A percentile compares a stretch with the other conserved stretches of the same genome.
phyloP scores from a whole-genome alignment of 2,797 vertebrate genomes.

The Pangasius djambal region DNA sequence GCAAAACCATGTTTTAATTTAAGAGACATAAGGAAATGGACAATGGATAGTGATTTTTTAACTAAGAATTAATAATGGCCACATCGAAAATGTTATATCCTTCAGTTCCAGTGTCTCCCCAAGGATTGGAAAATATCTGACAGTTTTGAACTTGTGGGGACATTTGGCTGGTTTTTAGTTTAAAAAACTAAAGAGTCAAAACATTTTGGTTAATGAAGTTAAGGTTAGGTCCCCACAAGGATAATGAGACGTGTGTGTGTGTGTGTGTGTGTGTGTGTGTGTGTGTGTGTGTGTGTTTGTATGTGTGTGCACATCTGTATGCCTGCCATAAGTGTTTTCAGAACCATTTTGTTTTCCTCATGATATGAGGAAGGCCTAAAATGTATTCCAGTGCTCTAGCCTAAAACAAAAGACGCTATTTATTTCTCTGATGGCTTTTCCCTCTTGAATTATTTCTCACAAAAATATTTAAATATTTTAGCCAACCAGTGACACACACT shows the following conservation, averaged over 20 bases:
- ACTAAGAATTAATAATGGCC: neutral
- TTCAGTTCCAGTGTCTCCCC: neutral
- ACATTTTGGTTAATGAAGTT: neutral
- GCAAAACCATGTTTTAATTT: neutral
- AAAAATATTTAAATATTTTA: slow-evolving; percentile 74
- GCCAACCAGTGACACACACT: slow-evolving; percentile 65
- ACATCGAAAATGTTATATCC: neutral
- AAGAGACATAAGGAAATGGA: neutral
- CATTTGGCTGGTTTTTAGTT: neutral
- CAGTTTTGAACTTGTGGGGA: neutral
- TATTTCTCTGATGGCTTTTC: slow-evolving; percentile 46
- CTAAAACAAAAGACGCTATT: slow-evolving; percentile 60
- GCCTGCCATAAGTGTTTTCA: slow-evolving; percentile 31
- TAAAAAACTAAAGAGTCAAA: neutral
- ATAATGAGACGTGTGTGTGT: neutral
- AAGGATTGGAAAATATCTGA: neutral
- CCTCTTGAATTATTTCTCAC: slow-evolving; percentile 65
- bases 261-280: neutral
- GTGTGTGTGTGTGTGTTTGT: neutral
- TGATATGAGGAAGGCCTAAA: slow-evolving; percentile 39
- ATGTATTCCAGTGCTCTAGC: slow-evolving; percentile 63
- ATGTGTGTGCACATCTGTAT: neutral
- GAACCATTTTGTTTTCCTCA: slow-evolving; percentile 29
- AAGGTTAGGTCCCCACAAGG: neutral
- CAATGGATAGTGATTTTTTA: neutral